These are phyloP conservation scores for Mastomys coucha DNA, from an alignment of 2,113 vertebrate species.

Conservation along the genomic window DNA sequence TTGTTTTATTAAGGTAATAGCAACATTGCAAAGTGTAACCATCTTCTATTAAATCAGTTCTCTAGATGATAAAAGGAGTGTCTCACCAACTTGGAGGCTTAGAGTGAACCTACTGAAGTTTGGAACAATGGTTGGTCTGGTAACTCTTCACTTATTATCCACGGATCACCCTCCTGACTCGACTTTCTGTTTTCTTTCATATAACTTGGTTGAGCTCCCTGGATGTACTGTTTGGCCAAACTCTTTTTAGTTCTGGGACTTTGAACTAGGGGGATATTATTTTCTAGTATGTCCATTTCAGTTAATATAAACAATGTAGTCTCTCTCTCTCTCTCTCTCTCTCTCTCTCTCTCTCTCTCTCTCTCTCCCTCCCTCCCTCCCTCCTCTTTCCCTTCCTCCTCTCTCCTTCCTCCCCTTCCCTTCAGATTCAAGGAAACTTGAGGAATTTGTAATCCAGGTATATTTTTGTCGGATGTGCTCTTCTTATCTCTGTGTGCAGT, in stretches of 20 bases:
- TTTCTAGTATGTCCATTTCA: slow-evolving; percentile 40
- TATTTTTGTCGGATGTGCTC: slow-evolving; percentile 5
- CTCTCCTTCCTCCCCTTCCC: neutral
- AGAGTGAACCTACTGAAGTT: neutral
- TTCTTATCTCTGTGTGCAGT: neutral
- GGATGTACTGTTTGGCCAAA: neutral
- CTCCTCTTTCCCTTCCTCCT: no score
- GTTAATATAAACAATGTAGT: neutral
- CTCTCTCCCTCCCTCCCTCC: no score
- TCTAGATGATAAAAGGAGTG: neutral
- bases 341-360: no score
- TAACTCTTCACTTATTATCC: neutral
- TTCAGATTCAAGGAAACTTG: slow-evolving; percentile 41
- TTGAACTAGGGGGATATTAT: neutral
- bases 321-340: neutral
- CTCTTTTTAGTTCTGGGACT: neutral
- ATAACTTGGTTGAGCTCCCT: neutral
- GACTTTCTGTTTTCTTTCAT: neutral
- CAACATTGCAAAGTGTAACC: neutral
- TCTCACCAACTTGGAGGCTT: neutral
- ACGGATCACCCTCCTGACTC: neutral
- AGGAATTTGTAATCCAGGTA: slow-evolving; percentile 27
- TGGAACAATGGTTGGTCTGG: neutral
- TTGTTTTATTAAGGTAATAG: neutral
- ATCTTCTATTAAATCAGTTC: neutral